Percentiles rank a stretch among this genome's conserved stretches.
These are phyloP conservation scores for Diaphora mendica DNA, from an alignment of 2,888 invertebrate species.

Conservation along the genomic window DNA sequence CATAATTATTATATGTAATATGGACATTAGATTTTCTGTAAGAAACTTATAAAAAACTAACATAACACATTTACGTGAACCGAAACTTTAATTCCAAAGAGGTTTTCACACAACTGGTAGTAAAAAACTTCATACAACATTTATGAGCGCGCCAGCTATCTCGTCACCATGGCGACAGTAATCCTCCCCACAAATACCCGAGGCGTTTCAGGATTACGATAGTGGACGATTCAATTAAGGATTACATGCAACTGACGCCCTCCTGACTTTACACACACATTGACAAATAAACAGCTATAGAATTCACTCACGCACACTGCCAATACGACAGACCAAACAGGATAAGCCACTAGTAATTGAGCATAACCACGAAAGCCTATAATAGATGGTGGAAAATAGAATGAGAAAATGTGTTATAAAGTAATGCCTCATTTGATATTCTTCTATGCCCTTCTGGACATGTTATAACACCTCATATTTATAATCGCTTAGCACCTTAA, in stretches of 20 bases:
- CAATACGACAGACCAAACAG: not conserved
- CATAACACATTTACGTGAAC: not conserved
- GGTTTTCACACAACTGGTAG: conserved; percentile 41
- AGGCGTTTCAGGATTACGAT: conserved; percentile 39
- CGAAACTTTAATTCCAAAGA: conserved; percentile 25
- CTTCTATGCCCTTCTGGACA: not conserved
- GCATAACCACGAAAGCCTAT: not conserved
- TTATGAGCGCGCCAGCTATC: conserved; percentile 52
- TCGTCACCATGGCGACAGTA: conserved; percentile 52
- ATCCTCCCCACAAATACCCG: conserved; percentile 43
- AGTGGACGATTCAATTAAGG: conserved; percentile 41
- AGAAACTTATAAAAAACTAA: not conserved
- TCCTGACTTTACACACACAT: not conserved
- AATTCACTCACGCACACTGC: not conserved
- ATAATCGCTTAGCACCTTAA: no score
- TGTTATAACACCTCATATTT: not conserved
- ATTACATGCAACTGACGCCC: conserved; percentile 26
- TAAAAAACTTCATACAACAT: conserved; percentile 31
- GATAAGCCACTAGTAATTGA: not conserved
- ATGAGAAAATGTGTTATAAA: not conserved
- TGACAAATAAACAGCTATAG: not conserved
- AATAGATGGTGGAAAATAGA: not conserved
- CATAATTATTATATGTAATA: not conserved
- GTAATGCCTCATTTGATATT: not conserved
- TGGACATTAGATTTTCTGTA: not conserved